phyloP scores from a whole-genome alignment of 2,113 vertebrate genomes.

The Gracilinanus agilis region DNA sequence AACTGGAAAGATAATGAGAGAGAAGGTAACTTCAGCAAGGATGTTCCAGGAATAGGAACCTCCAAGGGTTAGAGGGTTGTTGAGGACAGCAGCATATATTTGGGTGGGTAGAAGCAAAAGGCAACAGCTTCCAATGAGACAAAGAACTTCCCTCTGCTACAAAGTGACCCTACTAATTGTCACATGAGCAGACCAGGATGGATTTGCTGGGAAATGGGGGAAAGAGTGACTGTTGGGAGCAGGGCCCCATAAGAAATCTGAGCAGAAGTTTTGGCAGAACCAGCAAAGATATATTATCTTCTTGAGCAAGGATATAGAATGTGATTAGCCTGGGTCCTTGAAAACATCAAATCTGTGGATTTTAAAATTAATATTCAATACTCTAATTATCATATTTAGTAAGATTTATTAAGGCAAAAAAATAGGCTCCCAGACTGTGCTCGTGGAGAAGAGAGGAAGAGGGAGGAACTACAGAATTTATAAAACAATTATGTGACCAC shows the following conservation, averaged over 20 bases:
- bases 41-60: background rate
- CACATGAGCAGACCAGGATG: background rate
- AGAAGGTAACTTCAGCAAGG: background rate
- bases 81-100: background rate
- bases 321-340: background rate
- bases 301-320: background rate
- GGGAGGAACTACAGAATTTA: too few species aligned
- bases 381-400: too few species aligned
- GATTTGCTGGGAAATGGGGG: background rate
- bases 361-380: too few species aligned
- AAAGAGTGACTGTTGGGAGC: background rate
- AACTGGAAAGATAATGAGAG: background rate
- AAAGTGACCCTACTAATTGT: background rate
- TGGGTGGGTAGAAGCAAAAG: background rate
- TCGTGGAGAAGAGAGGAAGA: too few species aligned
- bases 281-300: background rate
- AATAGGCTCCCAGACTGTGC: too few species aligned
- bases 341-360: too few species aligned
- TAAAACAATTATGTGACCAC: too few species aligned
- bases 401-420: too few species aligned
- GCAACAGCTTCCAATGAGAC: background rate
- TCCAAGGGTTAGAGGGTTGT: background rate
- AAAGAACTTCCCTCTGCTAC: background rate
- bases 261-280: background rate
- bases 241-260: background rate